Conservation (phyloP, 2,113 vertebrate species). For the Copsychus sechellarum region DNA sequence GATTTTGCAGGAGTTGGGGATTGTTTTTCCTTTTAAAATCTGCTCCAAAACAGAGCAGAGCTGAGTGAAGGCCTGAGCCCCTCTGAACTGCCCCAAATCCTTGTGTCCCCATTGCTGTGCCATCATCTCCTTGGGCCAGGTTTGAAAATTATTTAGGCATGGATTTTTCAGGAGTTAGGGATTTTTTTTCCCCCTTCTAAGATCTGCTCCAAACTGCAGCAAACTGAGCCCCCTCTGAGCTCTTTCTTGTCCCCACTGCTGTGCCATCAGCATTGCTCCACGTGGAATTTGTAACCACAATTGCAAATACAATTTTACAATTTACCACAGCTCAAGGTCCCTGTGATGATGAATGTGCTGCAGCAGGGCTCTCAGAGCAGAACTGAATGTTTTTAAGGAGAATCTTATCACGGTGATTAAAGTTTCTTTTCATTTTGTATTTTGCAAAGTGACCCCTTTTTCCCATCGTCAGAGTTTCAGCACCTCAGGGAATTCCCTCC, state of each 20-base stretch:
- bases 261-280: background rate
- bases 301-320: background rate
- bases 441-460: background rate
- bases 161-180: background rate
- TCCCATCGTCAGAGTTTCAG: background rate
- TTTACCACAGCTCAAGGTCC: background rate
- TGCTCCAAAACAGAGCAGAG: fast-evolving
- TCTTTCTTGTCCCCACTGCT: background rate
- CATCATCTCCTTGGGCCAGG: background rate
- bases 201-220: background rate
- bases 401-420: conserved; percentile 55
- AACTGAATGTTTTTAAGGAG: background rate
- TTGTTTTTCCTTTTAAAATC: background rate
- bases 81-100: fast-evolving
- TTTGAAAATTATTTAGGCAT: fast-evolving
- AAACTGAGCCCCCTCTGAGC: background rate
- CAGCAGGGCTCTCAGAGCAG: background rate
- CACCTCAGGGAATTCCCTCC: background rate
- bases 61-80: background rate
- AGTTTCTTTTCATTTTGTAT: background rate
- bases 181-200: background rate
- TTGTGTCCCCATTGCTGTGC: too few species aligned
- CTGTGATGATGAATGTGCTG: background rate
- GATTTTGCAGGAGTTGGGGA: background rate
- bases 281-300: conserved; percentile 13